Evolutionary conservation across 2,797 vertebrate genomes (phyloP).

Genomic region (Dallia pectoralis): DNA sequence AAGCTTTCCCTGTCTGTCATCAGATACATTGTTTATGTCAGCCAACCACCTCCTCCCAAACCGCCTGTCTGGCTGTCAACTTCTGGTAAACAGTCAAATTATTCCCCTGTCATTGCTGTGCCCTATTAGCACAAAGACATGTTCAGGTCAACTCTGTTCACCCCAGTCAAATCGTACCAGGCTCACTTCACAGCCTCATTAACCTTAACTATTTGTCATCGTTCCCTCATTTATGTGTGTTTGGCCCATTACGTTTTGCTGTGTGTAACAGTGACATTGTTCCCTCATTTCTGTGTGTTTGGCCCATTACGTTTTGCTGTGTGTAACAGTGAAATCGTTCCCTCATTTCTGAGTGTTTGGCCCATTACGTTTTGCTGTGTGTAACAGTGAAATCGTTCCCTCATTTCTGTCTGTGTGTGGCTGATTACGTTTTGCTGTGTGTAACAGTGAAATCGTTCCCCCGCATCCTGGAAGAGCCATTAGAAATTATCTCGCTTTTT

Average conservation of each 20-base stretch:
- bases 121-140: neutral
- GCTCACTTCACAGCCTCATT: neutral
- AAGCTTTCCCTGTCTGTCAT: slow-evolving; percentile 13
- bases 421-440: slow-evolving; percentile 9
- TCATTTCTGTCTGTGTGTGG: neutral
- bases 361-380: slow-evolving; percentile 10
- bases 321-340: slow-evolving; percentile 9
- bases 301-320: slow-evolving; percentile 7
- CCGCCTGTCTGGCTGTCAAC: slow-evolving; percentile 4
- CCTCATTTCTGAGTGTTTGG: neutral
- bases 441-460: slow-evolving; percentile 19
- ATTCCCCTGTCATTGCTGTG: neutral
- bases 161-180: neutral
- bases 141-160: neutral
- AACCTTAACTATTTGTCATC: slow-evolving; percentile 1
- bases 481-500: neutral
- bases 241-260: slow-evolving; percentile 5
- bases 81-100: neutral
- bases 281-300: neutral
- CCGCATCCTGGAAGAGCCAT: neutral
- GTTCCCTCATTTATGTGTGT: neutral
- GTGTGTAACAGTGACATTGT: slow-evolving; percentile 18
- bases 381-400: neutral
- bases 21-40: slow-evolving; percentile 16
- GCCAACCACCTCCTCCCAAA: neutral